Evolutionary conservation across 2,113 vertebrate species (phyloP).

Genomic region (Danio rerio): GRCz12tu NC_133192.1:36709501-36710000

Average conservation of each 20-base stretch:
- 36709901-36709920: constrained; percentile 85
- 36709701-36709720: neutral
- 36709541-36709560: no score
- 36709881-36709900: constrained; percentile 92
- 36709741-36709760: no score
- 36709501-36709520: no score
- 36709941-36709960: constrained; percentile 84
- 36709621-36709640: neutral
- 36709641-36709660: neutral
- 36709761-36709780: no score
- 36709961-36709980: constrained; percentile 86
- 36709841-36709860: constrained; percentile 97
- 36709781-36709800: no score
- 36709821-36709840: constrained; percentile 28
- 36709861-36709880: constrained; percentile 97
- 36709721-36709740: neutral
- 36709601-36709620: no score
- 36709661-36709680: neutral
- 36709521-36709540: no score
- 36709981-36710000: constrained; percentile 85
- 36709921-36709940: constrained; percentile 84
- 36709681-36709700: neutral
- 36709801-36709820: neutral
- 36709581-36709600: no score
- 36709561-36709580: no score